Evolutionary conservation across 2,113 vertebrate species (phyloP), one percentile per base, ranked within the genome.

Genomic region (Lethenteron camtschaticum): DNA sequence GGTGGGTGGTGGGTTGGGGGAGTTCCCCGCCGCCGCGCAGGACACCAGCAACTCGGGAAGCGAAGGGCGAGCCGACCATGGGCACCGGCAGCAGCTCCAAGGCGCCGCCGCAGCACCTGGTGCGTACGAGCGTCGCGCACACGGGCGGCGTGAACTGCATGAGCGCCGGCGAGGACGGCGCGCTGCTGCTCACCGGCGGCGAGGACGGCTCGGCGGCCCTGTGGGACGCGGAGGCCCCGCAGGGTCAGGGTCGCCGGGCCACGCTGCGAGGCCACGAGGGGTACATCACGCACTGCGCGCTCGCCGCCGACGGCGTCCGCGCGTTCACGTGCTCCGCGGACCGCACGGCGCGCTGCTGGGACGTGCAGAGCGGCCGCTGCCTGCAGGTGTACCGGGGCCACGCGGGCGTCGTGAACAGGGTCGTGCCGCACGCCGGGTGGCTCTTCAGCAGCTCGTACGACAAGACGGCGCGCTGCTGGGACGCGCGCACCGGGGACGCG

Each of bases 371-470:
- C 0, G 83, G 84, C 4, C 79, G 78, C 75, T 86, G 85, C 71
- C 72, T 82, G 72, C 78, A 79, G 70, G 75, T 85, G 73, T 86
- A 85, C 77, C 73, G 80, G 55, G 84, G 84, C 12, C 85, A 86
- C 76, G 83, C 83, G 0, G 85, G 84, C 0, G 84, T 82, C 9
- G 83, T 85, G 8, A 86, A 84, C 41, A 41, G 41, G 41, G 41
- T 86, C 70, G 77, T 86, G 58, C 81, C 85, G 68, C 71, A 76
- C 71, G 75, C 81, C 57, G 77, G 80, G 68, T 82, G 80, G 73
- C 80, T 86, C 55, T 86, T 86, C 18, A 86, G 84, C 56, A 78
- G 81, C 71, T 85, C 84, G 72, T 86, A 86, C 0, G 84, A 86
- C 74, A 78, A 84, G 68, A 85, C 83, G 0, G 84, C 84, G 1